phyloP scores from a whole-genome alignment of 1,140 invertebrate genomes.

The Proales similis region DNA sequence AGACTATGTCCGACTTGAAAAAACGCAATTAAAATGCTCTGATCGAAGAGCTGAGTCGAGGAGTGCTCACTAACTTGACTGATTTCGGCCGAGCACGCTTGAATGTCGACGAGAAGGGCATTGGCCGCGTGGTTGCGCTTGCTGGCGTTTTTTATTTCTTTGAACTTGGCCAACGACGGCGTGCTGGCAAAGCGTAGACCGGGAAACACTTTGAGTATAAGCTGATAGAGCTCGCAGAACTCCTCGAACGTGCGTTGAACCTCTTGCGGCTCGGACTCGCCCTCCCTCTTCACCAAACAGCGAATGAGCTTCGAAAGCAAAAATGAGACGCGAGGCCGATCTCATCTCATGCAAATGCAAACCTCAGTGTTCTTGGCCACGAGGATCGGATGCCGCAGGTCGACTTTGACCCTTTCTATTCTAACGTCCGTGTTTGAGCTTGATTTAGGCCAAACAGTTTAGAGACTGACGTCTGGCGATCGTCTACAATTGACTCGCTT shows the following conservation, averaged over 20 bases:
- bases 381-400: not conserved
- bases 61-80: not conserved
- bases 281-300: conserved; percentile 6
- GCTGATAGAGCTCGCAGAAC: conserved; percentile 33
- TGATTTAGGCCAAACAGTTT: not conserved
- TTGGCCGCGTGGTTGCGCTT: conserved; percentile 1
- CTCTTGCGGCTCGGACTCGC: conserved; percentile 22
- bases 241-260: conserved; percentile 36
- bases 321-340: not conserved
- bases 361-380: too few relatives aligned
- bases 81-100: not conserved
- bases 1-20: conserved; percentile 16
- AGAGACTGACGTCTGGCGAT: not conserved
- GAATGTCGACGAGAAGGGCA: conserved; percentile 13
- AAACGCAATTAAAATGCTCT: not conserved
- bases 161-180: conserved; percentile 30
- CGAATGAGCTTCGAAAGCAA: conserved; percentile 18
- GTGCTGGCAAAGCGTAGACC: not conserved
- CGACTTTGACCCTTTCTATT: not conserved
- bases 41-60: not conserved
- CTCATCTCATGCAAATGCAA: too few relatives aligned
- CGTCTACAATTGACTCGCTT: not conserved
- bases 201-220: conserved; percentile 17
- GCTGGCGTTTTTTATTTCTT: not conserved
- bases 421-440: conserved; percentile 27